Evolutionary conservation across 2,113 vertebrate genomes (phyloP).

Genomic region (Coregonus clupeaformis): DNA sequence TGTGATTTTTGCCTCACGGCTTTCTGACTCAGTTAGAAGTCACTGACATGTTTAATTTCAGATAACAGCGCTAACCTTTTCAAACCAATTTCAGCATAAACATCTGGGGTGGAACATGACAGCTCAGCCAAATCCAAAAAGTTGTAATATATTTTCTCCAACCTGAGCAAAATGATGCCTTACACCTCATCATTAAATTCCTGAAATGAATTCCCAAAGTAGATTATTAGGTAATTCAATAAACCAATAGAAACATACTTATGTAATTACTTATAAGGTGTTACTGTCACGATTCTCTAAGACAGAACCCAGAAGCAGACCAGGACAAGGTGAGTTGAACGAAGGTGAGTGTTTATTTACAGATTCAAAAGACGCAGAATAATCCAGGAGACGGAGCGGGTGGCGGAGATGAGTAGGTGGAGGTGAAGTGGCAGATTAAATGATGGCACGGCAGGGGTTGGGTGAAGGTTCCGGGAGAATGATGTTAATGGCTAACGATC

Average conservation of each 20-base stretch:
- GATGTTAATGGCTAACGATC: no score
- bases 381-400: no score
- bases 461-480: no score
- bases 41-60: slow-evolving; percentile 49
- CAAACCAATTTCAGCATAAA: slow-evolving; percentile 43
- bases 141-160: slow-evolving; percentile 9
- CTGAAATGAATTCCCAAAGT: neutral
- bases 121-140: slow-evolving; percentile 37
- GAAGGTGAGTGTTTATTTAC: no score
- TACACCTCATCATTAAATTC: slow-evolving; percentile 17
- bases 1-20: neutral
- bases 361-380: no score
- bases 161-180: slow-evolving; percentile 8
- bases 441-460: no score
- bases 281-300: no score
- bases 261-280: neutral
- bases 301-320: no score
- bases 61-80: slow-evolving; percentile 52
- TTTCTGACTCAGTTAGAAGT: slow-evolving; percentile 34
- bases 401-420: no score
- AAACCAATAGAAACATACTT: slow-evolving; percentile 5
- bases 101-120: slow-evolving; percentile 30
- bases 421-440: no score
- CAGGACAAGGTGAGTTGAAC: no score
- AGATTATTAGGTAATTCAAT: slow-evolving; percentile 13